phyloP scores from a whole-genome alignment of 2,113 vertebrate species.

The Scophthalmus maximus region DNA sequence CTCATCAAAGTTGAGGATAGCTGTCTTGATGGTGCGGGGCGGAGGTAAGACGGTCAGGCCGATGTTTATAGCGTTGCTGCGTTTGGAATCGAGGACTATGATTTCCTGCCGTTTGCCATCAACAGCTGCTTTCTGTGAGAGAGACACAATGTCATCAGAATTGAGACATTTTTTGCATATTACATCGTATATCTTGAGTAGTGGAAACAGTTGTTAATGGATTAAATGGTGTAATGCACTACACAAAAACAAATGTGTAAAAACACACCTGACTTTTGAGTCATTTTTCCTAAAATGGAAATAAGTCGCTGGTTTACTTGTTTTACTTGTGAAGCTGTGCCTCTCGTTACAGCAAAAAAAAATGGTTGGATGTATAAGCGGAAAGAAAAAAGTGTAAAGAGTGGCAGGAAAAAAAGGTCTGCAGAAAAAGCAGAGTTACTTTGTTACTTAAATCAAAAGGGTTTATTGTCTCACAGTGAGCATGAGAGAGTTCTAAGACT shows the following conservation, averaged over 20 bases:
- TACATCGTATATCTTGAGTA: not conserved
- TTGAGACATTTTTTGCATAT: not conserved
- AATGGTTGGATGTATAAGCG: not conserved
- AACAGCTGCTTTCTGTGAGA: conserved; percentile 91
- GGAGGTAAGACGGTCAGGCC: conserved; percentile 97
- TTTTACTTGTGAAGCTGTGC: too few species aligned
- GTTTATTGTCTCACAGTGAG: not conserved
- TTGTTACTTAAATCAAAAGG: not conserved
- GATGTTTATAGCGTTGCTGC: conserved; percentile 98
- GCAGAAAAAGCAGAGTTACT: too few species aligned
- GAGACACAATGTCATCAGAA: conserved; percentile 24
- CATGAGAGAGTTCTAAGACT: not conserved
- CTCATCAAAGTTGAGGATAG: conserved; percentile 98
- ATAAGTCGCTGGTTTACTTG: too few species aligned
- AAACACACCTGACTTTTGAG: too few species aligned
- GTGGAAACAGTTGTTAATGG: not conserved
- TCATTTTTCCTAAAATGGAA: too few species aligned
- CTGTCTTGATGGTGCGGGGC: conserved; percentile 97
- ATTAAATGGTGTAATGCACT: not conserved
- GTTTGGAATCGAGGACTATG: conserved; percentile 96
- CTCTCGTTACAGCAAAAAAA: too few species aligned
- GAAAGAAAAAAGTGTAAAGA: not conserved
- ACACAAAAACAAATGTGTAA: not conserved
- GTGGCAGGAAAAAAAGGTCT: too few species aligned
- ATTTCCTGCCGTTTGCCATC: conserved; percentile 98